Base-by-base conservation (phyloP, 92 coral and sea anemone species). In the Zoanthus sociatus region DNA sequence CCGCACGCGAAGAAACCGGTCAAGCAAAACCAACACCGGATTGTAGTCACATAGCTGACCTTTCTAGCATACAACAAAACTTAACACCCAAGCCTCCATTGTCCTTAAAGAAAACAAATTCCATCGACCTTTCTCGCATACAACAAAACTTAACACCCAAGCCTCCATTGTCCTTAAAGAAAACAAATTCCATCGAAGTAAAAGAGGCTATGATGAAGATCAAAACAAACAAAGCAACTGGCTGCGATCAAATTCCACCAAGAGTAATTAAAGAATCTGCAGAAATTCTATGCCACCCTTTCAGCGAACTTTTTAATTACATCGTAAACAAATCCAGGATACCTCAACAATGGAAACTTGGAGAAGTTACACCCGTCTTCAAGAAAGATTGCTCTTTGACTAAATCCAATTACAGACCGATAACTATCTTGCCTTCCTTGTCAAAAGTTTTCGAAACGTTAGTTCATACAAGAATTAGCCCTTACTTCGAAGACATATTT, bases 271-370 rank as follows among this genome's bases (percentile, higher is more conserved):
- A 90, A 90, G 83, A 87, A 44, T 86, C 90, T 12, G 93, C 93
- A 21, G 87, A 86, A 10, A 70, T 79, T 6, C 20, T 90, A 5
- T 87, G 93, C n/a, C 11, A 82, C 31, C 88, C 71, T 1, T 81
- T 44, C 20, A 88, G 88, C 45, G 77, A 56, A 4, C 60, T 87
- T 3, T 33, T 90, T n/a, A 92, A 79, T 33, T 64, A 71, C 37
- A 11, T 85, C 0, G 30, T 92, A 3, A 73, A 84, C 1, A 10
- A 13, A 14, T 64, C 31, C 0, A 92, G 17, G 15, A 46, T 92
- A 26, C 92, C 88, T 0, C 83, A 64, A 84, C 79, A 63, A 64
- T 92, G 94, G 94, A 92, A 89, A 84, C 87, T 70, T 14, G 94
- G 94, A 30, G 92, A 92, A 73, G 30, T 88, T 9, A 2, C 84